Conservation (phyloP, 2,888 invertebrate species). For the Drosophila ezoana region DNA sequence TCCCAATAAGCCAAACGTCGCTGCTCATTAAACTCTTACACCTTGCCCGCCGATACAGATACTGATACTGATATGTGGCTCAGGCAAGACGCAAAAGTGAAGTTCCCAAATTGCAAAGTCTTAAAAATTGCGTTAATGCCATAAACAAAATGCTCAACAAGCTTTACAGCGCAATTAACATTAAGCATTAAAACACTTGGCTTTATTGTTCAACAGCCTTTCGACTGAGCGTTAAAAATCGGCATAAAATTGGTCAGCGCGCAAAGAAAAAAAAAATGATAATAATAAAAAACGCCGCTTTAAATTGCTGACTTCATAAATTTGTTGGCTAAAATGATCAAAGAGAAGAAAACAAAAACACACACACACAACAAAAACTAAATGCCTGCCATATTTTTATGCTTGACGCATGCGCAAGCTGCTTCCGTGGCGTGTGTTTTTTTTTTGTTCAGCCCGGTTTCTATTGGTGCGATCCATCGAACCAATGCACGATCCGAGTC, state of each 20-base stretch:
- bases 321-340: constrained; percentile 37
- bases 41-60: constrained; percentile 34
- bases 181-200: constrained; percentile 54
- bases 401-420: constrained; percentile 45
- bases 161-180: constrained; percentile 55
- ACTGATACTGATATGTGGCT: background rate
- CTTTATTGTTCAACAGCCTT: constrained; percentile 43
- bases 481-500: constrained; percentile 11
- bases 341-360: constrained; percentile 7
- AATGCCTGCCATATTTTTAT: constrained; percentile 50
- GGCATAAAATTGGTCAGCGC: constrained; percentile 55
- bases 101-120: constrained; percentile 20
- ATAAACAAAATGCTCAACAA: constrained; percentile 62
- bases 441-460: constrained; percentile 31
- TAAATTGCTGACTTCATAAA: constrained; percentile 60
- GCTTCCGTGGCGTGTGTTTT: constrained; percentile 46
- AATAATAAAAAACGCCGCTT: constrained; percentile 18
- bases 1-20: constrained; percentile 53
- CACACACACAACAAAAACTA: constrained; percentile 15
- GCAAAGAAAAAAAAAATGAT: background rate
- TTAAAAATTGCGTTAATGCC: constrained; percentile 24
- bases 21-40: constrained; percentile 61
- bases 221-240: constrained; percentile 50
- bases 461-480: constrained; percentile 52
- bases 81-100: constrained; percentile 2